Evolutionary conservation across 1,140 invertebrate species (phyloP), one percentile per base, ranked within the genome.

Genomic region (Drosophila miranda): DNA sequence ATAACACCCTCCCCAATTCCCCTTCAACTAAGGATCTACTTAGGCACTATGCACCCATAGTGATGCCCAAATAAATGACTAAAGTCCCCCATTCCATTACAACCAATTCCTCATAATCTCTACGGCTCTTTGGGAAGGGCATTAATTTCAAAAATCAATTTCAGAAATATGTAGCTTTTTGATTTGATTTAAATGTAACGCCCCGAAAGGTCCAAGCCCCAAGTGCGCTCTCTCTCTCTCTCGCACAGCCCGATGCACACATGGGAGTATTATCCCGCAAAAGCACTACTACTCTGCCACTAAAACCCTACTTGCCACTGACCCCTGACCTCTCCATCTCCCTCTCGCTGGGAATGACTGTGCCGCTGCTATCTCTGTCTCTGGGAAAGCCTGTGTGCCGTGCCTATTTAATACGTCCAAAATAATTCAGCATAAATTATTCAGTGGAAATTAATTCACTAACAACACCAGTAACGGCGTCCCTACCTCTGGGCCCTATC

Each of bases 351-450:
- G 28, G 6, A 7, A 28, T 28, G 28, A 6, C 28, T 28, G 30
- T 9, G 30, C 30, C 8, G 34, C 34, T 11, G 11, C 30, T 9
- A 14, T 26, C 30, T 61, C 38, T 48, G 49, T n/a, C 51, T 46
- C 50, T 16, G 26, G 11, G 34, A 38, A 52, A 21, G 61, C 42
- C 34, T 46, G 42, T 45, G 74, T 46, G 59, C 73, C 67, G 74
- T 46, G 59, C 73, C 67, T 48, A 75, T 75, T 75, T 75, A 75
- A 75, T 75, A 75, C 56, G 72, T 43, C 63, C 75, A 76, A 88
- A 87, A 87, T 87, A 87, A 87, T 87, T 89, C 86, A 70, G 69
- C 87, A 89, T 89, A 70, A 89, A 89, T 89, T 87, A 89, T 89
- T 86, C 86, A 89, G 50, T 82, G 69, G 82, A 89, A 88, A 88